phyloP scores from a whole-genome alignment of 1,140 invertebrate genomes.

The Ceratitis capitata region DNA sequence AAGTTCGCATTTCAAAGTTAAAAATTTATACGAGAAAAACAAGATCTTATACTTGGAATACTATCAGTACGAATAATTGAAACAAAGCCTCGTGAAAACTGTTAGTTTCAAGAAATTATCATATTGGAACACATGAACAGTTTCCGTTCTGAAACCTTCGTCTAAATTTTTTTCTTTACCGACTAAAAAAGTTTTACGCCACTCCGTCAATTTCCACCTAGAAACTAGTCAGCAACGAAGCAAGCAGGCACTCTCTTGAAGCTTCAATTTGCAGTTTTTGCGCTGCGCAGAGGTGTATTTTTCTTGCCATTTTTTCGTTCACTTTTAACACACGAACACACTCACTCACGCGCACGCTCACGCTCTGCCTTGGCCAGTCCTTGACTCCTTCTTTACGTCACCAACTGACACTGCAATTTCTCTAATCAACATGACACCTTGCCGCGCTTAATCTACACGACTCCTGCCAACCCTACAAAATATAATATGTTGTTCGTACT shows the following conservation, averaged over 20 bases:
- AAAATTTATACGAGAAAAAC: too few relatives aligned
- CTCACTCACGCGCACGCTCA: not conserved
- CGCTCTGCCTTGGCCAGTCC: not conserved
- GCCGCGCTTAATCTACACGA: constrained; percentile 28
- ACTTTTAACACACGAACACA: too few relatives aligned
- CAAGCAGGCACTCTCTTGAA: not conserved
- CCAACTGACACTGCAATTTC: not conserved
- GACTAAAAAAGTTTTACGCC: not conserved
- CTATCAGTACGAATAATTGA: too few relatives aligned
- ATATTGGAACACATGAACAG: too few relatives aligned
- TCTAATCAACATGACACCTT: constrained; percentile 36
- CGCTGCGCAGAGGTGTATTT: not conserved
- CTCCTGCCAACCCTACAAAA: not conserved
- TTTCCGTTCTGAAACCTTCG: too few relatives aligned
- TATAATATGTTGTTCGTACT: not conserved
- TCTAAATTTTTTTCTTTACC: too few relatives aligned
- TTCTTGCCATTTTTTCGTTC: not conserved
- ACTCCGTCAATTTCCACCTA: not conserved
- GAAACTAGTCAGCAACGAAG: not conserved
- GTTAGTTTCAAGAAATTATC: too few relatives aligned
- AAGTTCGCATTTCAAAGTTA: too few relatives aligned
- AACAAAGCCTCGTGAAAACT: too few relatives aligned
- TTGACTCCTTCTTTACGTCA: too few relatives aligned
- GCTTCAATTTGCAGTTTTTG: not conserved
- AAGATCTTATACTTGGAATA: too few relatives aligned